Percentiles rank a stretch among this genome's conserved stretches.
Conservation (phyloP, 2,797 vertebrate genomes). For the Pteropus rufus region DNA sequence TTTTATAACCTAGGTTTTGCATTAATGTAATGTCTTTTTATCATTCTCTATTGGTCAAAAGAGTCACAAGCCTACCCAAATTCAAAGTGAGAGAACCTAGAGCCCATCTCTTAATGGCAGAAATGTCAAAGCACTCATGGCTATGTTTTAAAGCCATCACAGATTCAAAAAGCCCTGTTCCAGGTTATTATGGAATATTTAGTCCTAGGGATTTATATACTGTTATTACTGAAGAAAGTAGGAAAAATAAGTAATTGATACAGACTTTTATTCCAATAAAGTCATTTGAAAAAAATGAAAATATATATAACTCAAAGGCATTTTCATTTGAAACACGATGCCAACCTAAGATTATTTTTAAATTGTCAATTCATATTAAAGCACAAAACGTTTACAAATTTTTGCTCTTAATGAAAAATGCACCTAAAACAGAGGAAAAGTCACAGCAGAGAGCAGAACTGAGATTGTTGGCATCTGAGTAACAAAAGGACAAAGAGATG, state of each 20-base stretch:
- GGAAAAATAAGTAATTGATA: neutral
- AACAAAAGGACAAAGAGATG: constrained; percentile 43
- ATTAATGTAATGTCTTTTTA: neutral
- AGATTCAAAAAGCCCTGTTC: neutral
- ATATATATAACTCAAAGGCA: neutral
- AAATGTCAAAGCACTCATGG: neutral
- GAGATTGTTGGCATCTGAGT: neutral
- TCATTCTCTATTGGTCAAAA: neutral
- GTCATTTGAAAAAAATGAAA: neutral
- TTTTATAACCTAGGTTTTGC: neutral
- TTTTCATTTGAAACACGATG: constrained; percentile 42
- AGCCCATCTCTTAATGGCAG: neutral
- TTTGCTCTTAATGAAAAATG: constrained; percentile 13
- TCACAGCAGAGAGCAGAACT: neutral
- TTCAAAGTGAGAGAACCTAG: neutral
- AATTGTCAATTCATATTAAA: constrained; percentile 13
- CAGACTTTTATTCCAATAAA: constrained; percentile 1
- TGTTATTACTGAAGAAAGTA: neutral
- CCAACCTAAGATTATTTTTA: constrained; percentile 21
- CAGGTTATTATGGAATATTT: neutral
- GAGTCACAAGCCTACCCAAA: neutral
- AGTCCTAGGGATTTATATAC: neutral
- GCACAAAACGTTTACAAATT: neutral
- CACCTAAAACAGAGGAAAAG: constrained; percentile 20
- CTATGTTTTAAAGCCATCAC: neutral